These are phyloP conservation scores for Rhinoraja longicauda DNA, from an alignment of 2,797 vertebrate genomes.

Conservation along the genomic window DNA sequence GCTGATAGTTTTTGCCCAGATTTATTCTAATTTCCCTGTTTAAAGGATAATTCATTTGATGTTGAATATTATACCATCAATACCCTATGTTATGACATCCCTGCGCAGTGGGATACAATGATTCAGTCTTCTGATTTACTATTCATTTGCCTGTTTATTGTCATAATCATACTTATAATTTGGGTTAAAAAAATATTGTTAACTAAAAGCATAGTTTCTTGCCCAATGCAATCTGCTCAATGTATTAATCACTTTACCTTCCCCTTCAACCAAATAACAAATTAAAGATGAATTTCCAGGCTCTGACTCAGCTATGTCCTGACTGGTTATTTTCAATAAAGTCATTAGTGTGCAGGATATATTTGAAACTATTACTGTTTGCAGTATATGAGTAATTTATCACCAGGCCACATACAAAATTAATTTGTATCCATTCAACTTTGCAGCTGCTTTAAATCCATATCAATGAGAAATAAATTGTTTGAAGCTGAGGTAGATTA, in stretches of 20 bases:
- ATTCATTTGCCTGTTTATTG: constrained; percentile 43
- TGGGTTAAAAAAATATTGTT: constrained; percentile 55
- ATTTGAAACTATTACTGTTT: background rate
- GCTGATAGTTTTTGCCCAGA: constrained; percentile 42
- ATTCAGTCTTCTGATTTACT: constrained; percentile 50
- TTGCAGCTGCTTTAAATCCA: constrained; percentile 11
- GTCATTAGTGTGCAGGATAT: background rate
- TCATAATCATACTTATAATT: constrained; percentile 49
- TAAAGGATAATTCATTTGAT: constrained; percentile 47
- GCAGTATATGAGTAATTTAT: background rate
- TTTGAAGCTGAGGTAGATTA: constrained; percentile 22
- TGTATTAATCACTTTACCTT: constrained; percentile 69
- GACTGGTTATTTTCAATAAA: constrained; percentile 57
- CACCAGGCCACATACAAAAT: background rate
- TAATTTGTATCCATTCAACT: background rate
- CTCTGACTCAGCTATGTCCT: constrained; percentile 53
- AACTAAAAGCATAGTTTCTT: constrained; percentile 68
- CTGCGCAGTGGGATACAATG: constrained; percentile 54
- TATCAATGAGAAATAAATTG: background rate
- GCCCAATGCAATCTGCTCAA: constrained; percentile 74
- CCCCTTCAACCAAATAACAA: constrained; percentile 71
- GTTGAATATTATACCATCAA: constrained; percentile 48
- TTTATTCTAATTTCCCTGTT: constrained; percentile 46
- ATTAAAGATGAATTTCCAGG: constrained; percentile 85
- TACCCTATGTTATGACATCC: constrained; percentile 48